A percentile compares a stretch with the other conserved stretches of the same genome.
Evolutionary conservation across 2,113 vertebrate species (phyloP).

Genomic region (Rhizomys pruinosus): DNA sequence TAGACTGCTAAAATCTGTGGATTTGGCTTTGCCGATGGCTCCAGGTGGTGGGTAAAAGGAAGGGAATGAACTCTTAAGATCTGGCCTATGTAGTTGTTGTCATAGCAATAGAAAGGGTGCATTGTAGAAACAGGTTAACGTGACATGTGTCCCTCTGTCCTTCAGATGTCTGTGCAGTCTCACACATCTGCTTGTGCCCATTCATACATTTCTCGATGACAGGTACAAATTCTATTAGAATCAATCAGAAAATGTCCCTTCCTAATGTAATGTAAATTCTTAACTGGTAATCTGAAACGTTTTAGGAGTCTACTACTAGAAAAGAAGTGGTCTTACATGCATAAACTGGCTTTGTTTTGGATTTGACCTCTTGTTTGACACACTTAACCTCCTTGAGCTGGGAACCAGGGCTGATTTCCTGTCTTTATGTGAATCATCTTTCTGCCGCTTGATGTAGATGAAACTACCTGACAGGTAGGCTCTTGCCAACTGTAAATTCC

Average conservation of each 20-base stretch:
- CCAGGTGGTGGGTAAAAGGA: not conserved
- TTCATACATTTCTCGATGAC: not conserved
- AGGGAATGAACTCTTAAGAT: not conserved
- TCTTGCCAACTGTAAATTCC: slow-evolving; percentile 30
- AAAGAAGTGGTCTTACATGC: not conserved
- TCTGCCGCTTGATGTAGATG: slow-evolving; percentile 15
- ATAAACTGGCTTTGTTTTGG: not conserved
- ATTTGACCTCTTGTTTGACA: slow-evolving; percentile 15
- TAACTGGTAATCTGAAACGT: not conserved
- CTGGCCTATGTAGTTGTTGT: not conserved
- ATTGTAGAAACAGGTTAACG: not conserved
- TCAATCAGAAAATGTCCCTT: slow-evolving; percentile 15
- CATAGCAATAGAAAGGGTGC: not conserved
- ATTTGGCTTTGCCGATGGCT: not conserved
- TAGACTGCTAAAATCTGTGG: not conserved
- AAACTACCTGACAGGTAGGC: slow-evolving; percentile 25
- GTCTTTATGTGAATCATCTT: slow-evolving; percentile 38
- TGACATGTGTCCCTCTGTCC: not conserved
- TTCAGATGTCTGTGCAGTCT: too few species aligned
- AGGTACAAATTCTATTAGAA: not conserved
- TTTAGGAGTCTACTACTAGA: not conserved
- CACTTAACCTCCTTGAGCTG: not conserved
- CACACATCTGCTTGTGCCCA: not conserved
- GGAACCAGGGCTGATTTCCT: not conserved
- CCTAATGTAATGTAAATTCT: not conserved